Conservation (phyloP, 2,888 invertebrate genomes). For the Drosophila rellima region DNA sequence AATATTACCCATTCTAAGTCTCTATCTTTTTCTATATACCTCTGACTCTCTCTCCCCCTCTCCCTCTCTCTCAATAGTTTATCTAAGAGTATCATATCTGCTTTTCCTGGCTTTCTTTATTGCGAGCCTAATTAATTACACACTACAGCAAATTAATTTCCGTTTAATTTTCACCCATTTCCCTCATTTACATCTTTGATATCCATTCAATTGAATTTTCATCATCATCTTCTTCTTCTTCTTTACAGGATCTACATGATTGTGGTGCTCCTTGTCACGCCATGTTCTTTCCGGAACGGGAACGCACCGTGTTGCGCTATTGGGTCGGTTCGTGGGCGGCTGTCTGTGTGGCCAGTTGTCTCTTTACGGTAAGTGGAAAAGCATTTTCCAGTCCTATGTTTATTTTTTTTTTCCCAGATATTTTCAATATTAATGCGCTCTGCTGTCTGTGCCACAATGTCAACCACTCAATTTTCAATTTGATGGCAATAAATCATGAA, state of each 20-base stretch:
- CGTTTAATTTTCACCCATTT: slow-evolving; percentile 17
- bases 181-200: slow-evolving; percentile 21
- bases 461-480: slow-evolving; percentile 72
- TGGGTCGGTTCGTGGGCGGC: slow-evolving; percentile 98
- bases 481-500: slow-evolving; percentile 68
- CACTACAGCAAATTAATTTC: slow-evolving; percentile 65
- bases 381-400: not conserved
- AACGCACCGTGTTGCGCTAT: slow-evolving; percentile 92
- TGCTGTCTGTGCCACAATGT: slow-evolving; percentile 47
- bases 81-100: slow-evolving; percentile 27
- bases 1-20: too few species aligned
- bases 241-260: slow-evolving; percentile 87
- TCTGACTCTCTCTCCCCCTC: not conserved
- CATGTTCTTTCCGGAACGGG: slow-evolving; percentile 95
- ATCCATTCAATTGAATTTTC: slow-evolving; percentile 35
- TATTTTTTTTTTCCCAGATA: not conserved
- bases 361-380: slow-evolving; percentile 89
- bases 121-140: slow-evolving; percentile 71
- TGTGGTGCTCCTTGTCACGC: slow-evolving; percentile 97
- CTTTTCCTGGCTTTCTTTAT: slow-evolving; percentile 28
- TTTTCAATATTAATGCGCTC: slow-evolving; percentile 42
- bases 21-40: not conserved
- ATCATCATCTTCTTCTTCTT: slow-evolving; percentile 7
- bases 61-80: not conserved
- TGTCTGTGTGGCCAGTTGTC: slow-evolving; percentile 94